phyloP scores from a whole-genome alignment of 2,797 vertebrate species.

The Pseudomugil tenellus region DNA sequence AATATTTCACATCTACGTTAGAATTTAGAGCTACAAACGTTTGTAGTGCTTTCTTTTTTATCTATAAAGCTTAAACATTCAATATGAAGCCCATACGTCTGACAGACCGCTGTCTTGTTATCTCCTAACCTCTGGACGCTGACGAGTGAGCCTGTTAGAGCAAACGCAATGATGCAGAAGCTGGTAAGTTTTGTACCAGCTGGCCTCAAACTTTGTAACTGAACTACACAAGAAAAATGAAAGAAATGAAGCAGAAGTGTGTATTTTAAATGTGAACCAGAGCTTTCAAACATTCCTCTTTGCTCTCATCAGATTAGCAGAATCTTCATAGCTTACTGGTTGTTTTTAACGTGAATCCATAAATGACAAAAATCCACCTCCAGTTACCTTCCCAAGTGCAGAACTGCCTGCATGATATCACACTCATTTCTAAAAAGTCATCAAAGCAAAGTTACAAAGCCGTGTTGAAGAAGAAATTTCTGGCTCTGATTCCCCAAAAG shows the following conservation, averaged over 20 bases:
- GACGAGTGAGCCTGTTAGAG: too few species aligned
- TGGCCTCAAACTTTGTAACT: not conserved
- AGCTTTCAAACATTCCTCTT: not conserved
- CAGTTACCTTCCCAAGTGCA: not conserved
- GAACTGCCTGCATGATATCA: not conserved
- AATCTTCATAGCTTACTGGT: not conserved
- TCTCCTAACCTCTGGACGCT: too few species aligned
- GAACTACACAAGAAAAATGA: not conserved
- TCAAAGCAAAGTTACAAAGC: slow-evolving; percentile 27
- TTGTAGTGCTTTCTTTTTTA: not conserved
- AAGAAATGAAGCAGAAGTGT: slow-evolving; percentile 5
- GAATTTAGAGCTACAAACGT: not conserved
- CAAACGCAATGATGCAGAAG: not conserved
- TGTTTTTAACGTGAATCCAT: not conserved
- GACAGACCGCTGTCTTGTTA: too few species aligned
- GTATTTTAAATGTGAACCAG: not conserved
- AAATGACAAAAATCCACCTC: not conserved
- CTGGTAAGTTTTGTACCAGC: not conserved
- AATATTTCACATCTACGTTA: not conserved
- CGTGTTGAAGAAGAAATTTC: slow-evolving; percentile 12
- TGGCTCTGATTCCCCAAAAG: slow-evolving; percentile 34
- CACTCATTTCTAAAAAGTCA: not conserved
- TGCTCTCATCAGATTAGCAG: not conserved
- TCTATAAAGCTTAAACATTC: too few species aligned
- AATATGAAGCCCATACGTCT: too few species aligned